Base-by-base conservation (phyloP, 2,113 vertebrate species). In the Aepyceros melampus region DNA sequence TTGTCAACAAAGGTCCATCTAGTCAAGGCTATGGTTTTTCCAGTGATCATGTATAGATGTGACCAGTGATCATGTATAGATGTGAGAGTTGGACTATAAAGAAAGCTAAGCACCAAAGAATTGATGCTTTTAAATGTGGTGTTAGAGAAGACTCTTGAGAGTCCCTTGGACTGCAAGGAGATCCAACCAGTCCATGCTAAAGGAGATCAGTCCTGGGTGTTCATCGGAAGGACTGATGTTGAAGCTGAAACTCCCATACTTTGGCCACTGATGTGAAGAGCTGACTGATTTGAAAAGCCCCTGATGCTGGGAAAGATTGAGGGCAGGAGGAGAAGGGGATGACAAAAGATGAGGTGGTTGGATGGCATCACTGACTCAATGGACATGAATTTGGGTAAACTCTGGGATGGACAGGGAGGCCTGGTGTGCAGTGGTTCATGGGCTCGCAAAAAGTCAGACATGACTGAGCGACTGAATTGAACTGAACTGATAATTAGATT, bases 381-480 rank as follows among this genome's bases (percentile, higher is more conserved):
- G 33, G 62, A 64, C 62, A 19, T 64, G 33, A 17, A 7, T n/a
- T n/a, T 64, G 62, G 33, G 62, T 64, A 4, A 8, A 64, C 62
- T 64, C 33, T 3, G 1, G 62, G 62, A n/a, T n/a, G 62, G 16
- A n/a, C 16, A 9, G 33, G 15, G 62, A n/a, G 33, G 62, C 15
- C 33, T 64, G 62, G 33, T 0, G 1, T 64, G 7, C 62, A n/a
- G 33, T 7, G 0, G 62, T 19, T 64, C 33, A n/a, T n/a, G 62
- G 33, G 7, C 2, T 64, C 7, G 0, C 31, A 64, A 64, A n/a
- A 33, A 64, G 33, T n/a, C 1, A 0, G 7, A 64, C 16, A 64
- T 6, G 62, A 64, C 62, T 64, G 62, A 64, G 33, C 0, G 0
- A n/a, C 16, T 64, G 16, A 64, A 64, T 2, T 64, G 62, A 64